These are phyloP conservation scores for Mnemiopsis leidyi DNA, from an alignment of 37 sponge, comb jelly and placozoan genomes.

Conservation along the genomic window DNA sequence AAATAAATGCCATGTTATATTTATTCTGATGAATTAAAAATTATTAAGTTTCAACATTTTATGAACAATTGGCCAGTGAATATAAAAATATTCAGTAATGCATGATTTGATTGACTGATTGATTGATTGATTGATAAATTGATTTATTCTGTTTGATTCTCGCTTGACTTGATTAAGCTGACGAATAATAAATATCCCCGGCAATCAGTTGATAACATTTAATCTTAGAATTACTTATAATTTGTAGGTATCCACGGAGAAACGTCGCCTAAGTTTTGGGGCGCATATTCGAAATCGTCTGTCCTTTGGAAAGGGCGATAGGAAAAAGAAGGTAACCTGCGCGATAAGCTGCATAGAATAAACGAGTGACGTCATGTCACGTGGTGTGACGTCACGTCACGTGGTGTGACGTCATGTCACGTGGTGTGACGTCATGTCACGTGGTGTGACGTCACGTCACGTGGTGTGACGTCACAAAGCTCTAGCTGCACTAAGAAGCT, in stretches of 20 bases:
- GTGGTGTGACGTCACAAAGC: not conserved
- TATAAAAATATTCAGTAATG: no score
- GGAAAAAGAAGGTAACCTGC: not conserved
- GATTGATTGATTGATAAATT: not conserved
- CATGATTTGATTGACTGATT: not conserved
- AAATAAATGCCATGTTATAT: no score
- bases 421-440: not conserved
- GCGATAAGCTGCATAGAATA: not conserved
- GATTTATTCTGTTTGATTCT: not conserved
- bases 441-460: not conserved
- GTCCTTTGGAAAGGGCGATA: not conserved
- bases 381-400: not conserved
- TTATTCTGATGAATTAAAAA: no score
- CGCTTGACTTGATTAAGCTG: not conserved
- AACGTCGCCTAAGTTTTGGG: not conserved
- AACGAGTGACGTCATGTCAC: no score
- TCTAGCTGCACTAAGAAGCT: not conserved
- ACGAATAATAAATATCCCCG: no score
- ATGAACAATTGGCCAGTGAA: no score
- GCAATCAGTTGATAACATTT: no score
- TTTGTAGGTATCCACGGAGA: not conserved
- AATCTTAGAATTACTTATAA: no score
- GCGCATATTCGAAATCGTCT: not conserved
- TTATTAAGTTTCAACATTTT: no score
- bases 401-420: not conserved